These are phyloP conservation scores for Dreissena rostriformis DNA, from an alignment of 1,140 invertebrate genomes.

Conservation along the genomic window DNA sequence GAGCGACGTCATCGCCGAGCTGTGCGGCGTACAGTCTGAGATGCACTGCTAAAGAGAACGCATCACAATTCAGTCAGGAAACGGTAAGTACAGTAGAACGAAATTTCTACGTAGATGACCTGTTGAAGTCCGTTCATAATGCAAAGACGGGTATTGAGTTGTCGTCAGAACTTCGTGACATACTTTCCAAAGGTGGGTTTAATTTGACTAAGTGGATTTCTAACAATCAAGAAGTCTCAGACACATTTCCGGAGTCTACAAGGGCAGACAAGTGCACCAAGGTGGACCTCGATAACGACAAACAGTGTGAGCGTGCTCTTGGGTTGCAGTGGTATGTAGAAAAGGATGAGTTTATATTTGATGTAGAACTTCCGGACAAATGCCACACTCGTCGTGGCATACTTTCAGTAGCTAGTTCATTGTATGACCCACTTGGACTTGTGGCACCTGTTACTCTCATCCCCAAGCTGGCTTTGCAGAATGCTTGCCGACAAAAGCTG, in stretches of 20 bases:
- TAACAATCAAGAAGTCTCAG: conserved; percentile 32
- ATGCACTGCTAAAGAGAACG: conserved; percentile 39
- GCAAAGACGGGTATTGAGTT: conserved; percentile 30
- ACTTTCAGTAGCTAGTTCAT: conserved; percentile 35
- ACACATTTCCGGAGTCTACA: too few species aligned
- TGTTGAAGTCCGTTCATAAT: conserved; percentile 22
- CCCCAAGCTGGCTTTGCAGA: conserved; percentile 52
- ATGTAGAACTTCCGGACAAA: conserved; percentile 21
- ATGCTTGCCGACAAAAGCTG: conserved; percentile 37
- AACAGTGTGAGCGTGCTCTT: conserved; percentile 43
- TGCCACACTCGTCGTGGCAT: conserved; percentile 44
- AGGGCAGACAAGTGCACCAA: not conserved
- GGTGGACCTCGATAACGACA: conserved; percentile 11
- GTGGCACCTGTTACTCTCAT: conserved; percentile 51
- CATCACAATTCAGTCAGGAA: not conserved
- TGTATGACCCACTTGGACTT: conserved; percentile 72
- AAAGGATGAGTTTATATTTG: conserved; percentile 36
- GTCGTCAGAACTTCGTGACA: not conserved
- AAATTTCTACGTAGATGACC: conserved; percentile 62
- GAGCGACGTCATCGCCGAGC: conserved; percentile 59
- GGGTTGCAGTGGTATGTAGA: conserved; percentile 48
- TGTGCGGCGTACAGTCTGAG: conserved; percentile 49
- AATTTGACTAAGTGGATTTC: conserved; percentile 45
- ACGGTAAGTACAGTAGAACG: conserved; percentile 16
- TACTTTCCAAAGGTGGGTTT: conserved; percentile 39